Percentiles rank a stretch among this genome's conserved stretches.
These are phyloP conservation scores for Cenopis cana DNA, from an alignment of 2,888 invertebrate genomes.

Conservation along the genomic window DNA sequence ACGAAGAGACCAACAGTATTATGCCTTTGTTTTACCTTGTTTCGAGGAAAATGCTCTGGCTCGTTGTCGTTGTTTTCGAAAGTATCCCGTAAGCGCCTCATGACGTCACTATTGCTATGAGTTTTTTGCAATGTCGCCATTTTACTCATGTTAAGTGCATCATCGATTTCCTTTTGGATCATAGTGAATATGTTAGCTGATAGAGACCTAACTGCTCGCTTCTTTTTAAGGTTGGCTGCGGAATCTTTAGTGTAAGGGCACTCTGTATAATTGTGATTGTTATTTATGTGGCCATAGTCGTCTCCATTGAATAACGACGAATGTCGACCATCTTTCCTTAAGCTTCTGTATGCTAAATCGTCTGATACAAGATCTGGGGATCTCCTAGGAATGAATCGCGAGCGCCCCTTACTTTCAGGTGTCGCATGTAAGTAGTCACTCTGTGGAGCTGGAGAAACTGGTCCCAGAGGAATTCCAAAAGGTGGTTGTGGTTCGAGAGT, in stretches of 20 bases:
- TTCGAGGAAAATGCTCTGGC: constrained; percentile 75
- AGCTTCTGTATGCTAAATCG: constrained; percentile 93
- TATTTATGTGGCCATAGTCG: constrained; percentile 80
- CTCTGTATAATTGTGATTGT: constrained; percentile 73
- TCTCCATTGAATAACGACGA: constrained; percentile 79
- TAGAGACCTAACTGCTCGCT: constrained; percentile 91
- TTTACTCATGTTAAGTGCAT: constrained; percentile 83
- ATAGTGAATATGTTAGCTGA: constrained; percentile 94
- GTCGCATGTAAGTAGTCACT: constrained; percentile 94
- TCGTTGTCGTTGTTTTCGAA: constrained; percentile 78
- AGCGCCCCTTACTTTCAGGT: constrained; percentile 86
- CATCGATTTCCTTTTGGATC: constrained; percentile 88
- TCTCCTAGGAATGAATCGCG: constrained; percentile 87
- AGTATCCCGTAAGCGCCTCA: constrained; percentile 76
- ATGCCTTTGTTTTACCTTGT: constrained; percentile 83
- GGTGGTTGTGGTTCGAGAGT: constrained; percentile 93
- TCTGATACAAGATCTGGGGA: constrained; percentile 94
- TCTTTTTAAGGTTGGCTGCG: constrained; percentile 86
- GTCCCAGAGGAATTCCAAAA: constrained; percentile 95
- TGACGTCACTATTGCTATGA: constrained; percentile 86
- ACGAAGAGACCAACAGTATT: constrained; percentile 81
- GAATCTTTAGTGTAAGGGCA: constrained; percentile 70
- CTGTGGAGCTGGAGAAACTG: constrained; percentile 91
- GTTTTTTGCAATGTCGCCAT: constrained; percentile 85
- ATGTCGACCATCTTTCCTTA: constrained; percentile 91